Base-by-base conservation (phyloP, 2,888 invertebrate genomes). In the Pheosia gnoma region DNA sequence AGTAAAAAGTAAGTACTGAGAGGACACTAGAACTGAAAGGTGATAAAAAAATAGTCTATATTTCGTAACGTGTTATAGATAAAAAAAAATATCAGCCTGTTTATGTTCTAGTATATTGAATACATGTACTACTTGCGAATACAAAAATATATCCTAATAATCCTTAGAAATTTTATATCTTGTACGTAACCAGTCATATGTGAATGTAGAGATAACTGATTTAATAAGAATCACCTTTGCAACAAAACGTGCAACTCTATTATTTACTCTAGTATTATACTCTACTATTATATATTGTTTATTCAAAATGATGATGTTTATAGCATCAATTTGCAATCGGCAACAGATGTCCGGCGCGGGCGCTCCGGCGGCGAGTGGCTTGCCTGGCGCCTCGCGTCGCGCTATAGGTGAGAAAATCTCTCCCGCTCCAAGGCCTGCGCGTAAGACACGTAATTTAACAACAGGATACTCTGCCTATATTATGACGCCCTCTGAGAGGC, bases 361-460 rank as follows among this genome's bases (percentile, higher is more conserved):
- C 90, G 91, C 90, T 87, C 86, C 74, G 75, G 73, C 65, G 65
- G 65, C 68, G 69, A 66, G 63, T 67, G 67, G 68, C 66, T 70
- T 73, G 70, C 78, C 77, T 84, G 86, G 89, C 90, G 91, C 90
- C 90, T 72, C 64, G 63, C 66, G 79, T 79, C 70, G 72, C 77
- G 71, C 79, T 74, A 78, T 82, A 88, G 88, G 90, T 89, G 91
- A 90, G 89, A 90, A 90, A 90, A 88, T 89, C 87, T 88, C 86
- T 83, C 83, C 81, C 80, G 74, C 72, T 77, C 79, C 72, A 72
- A 66, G 68, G 74, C 76, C 74, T 61, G 72, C 67, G 62, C 74
- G 63, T 75, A 67, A 76, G 62, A 61, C 70, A 41, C 57, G 38
- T 25, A 39, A 36, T 8, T 36, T 13, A 45, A 39, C 36, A 6